Evolutionary conservation across 2,113 vertebrate species (phyloP).

Genomic region (Arenaria interpres): DNA sequence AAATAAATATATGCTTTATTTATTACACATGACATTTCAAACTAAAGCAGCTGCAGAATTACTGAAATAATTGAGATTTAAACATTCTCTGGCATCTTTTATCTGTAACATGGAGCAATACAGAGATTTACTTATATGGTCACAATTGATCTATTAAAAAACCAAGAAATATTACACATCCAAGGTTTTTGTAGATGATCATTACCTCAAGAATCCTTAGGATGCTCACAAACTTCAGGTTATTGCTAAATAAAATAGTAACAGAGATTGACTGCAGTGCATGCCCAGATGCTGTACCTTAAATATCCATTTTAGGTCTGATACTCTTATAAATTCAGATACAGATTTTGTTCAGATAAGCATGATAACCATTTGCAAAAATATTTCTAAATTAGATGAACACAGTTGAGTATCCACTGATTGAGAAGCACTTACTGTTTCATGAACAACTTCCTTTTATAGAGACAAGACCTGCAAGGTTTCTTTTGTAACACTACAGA

Average conservation of each 20-base stretch:
- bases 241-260: background rate
- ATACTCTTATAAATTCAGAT: background rate
- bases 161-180: background rate
- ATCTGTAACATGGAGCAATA: background rate
- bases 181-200: background rate
- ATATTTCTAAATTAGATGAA: background rate
- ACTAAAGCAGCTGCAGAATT: background rate
- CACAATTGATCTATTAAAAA: background rate
- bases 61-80: background rate
- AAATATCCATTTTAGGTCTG: accelerated
- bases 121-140: background rate
- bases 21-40: slow-evolving; percentile 15
- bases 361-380: background rate
- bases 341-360: background rate
- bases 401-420: background rate
- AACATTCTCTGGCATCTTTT: background rate
- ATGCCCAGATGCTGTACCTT: background rate
- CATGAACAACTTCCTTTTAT: background rate
- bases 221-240: background rate
- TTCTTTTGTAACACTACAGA: accelerated
- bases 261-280: background rate
- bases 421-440: background rate
- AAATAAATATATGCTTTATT: slow-evolving; percentile 37
- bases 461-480: accelerated
- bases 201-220: background rate